phyloP scores from a whole-genome alignment of 2,888 invertebrate species.

The Caenorhabditis sp. region DNA sequence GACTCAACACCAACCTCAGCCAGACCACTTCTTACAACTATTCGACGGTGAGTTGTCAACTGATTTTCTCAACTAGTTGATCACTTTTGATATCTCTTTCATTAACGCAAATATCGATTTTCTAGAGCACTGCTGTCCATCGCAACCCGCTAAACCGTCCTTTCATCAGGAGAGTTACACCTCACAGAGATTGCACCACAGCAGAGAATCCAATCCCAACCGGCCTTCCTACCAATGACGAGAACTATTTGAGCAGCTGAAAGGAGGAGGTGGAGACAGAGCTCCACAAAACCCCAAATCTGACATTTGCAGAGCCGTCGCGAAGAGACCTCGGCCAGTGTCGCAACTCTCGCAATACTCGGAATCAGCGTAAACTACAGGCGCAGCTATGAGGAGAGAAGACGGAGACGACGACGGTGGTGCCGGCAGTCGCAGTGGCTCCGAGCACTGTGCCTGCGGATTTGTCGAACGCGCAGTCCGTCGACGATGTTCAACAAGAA shows the following conservation, averaged over 20 bases:
- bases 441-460: constrained; percentile 55
- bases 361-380: constrained; percentile 63
- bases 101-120: too few species aligned
- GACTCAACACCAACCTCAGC: constrained; percentile 43
- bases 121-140: constrained; percentile 45
- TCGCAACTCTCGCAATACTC: constrained; percentile 66
- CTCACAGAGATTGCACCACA: constrained; percentile 44
- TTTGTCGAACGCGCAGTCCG: constrained; percentile 56
- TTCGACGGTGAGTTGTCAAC: constrained; percentile 50
- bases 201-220: constrained; percentile 29
- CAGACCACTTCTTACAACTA: constrained; percentile 63
- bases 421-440: constrained; percentile 49
- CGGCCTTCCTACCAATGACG: constrained; percentile 48
- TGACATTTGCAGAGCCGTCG: constrained; percentile 49
- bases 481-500: constrained; percentile 63
- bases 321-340: constrained; percentile 64
- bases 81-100: background rate
- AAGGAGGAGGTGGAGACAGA: constrained; percentile 53
- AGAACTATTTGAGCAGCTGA: constrained; percentile 56
- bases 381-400: constrained; percentile 66
- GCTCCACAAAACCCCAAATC: background rate
- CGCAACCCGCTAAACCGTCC: constrained; percentile 50
- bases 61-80: too few species aligned
- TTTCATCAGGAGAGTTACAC: constrained; percentile 59
- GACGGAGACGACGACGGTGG: constrained; percentile 66